phyloP scores from a whole-genome alignment of 2,888 invertebrate species.

The Heliothis peltigera region DNA sequence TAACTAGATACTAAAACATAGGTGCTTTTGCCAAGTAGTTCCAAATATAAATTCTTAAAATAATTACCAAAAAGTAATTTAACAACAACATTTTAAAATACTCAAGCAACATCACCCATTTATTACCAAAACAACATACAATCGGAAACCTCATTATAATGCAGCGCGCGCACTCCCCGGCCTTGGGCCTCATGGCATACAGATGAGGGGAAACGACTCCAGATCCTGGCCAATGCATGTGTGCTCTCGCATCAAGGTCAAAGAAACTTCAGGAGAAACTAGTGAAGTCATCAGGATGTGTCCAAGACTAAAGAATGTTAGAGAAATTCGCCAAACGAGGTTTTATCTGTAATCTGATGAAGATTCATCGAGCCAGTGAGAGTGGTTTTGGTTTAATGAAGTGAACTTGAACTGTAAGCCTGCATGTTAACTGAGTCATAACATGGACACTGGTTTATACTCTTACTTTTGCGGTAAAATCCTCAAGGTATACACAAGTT shows the following conservation, averaged over 20 bases:
- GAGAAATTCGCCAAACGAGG: constrained; percentile 44
- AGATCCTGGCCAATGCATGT: constrained; percentile 49
- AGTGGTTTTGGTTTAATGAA: constrained; percentile 20
- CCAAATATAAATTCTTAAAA: no score
- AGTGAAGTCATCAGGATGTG: constrained; percentile 58
- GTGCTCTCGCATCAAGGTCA: constrained; percentile 52
- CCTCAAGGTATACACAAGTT: no score
- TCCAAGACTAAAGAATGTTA: constrained; percentile 25
- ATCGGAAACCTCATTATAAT: constrained; percentile 26
- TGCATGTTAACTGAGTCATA: not conserved
- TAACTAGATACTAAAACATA: no score
- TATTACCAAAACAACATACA: constrained; percentile 30
- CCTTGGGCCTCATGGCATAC: constrained; percentile 59
- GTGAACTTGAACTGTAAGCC: constrained; percentile 5
- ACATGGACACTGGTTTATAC: no score
- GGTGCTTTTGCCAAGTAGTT: no score
- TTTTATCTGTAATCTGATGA: constrained; percentile 48
- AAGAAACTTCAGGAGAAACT: constrained; percentile 60
- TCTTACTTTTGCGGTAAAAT: no score
- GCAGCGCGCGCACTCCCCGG: constrained; percentile 37
- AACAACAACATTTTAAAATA: not conserved
- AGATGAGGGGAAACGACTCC: constrained; percentile 59
- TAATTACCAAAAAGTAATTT: no score
- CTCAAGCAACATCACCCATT: constrained; percentile 12
- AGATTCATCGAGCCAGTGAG: constrained; percentile 15